A percentile compares a stretch with the other conserved stretches of the same genome.
Conservation (phyloP, 2,113 vertebrate species). For the Nycticebus coucang region DNA sequence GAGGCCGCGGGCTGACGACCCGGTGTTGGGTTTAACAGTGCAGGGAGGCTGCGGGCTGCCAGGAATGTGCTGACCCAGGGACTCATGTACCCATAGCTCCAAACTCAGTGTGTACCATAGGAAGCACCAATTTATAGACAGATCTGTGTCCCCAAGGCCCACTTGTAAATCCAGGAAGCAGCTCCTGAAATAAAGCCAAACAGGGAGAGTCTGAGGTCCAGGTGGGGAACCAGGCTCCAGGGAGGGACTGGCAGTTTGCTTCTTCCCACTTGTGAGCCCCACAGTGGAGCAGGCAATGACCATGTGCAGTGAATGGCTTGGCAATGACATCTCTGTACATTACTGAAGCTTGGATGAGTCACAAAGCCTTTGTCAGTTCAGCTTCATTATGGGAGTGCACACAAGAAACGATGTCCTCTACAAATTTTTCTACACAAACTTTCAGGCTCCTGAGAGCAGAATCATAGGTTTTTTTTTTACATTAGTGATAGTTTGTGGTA, state of each 20-base stretch:
- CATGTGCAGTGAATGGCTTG: not conserved
- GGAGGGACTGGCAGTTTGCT: not conserved
- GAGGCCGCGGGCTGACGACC: too few species aligned
- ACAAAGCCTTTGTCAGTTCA: not conserved
- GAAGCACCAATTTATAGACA: not conserved
- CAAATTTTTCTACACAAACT: not conserved
- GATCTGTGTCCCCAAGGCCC: not conserved
- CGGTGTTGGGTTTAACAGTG: not conserved
- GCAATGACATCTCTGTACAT: not conserved
- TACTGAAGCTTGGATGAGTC: not conserved
- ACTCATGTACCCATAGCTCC: not conserved
- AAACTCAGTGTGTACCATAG: not conserved
- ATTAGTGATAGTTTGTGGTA: not conserved
- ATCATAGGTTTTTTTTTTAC: not conserved
- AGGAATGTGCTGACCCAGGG: not conserved
- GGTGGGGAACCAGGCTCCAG: not conserved
- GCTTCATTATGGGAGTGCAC: not conserved
- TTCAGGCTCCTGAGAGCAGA: not conserved
- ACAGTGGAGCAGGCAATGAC: not conserved
- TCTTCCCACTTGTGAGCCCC: not conserved
- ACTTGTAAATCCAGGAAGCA: not conserved
- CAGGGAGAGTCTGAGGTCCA: not conserved
- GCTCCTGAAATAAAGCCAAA: not conserved
- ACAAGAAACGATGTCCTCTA: not conserved
- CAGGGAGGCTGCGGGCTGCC: rapidly evolving